These are phyloP conservation scores for Gadus macrocephalus DNA, from an alignment of 2,113 vertebrate species.

Conservation along the genomic window DNA sequence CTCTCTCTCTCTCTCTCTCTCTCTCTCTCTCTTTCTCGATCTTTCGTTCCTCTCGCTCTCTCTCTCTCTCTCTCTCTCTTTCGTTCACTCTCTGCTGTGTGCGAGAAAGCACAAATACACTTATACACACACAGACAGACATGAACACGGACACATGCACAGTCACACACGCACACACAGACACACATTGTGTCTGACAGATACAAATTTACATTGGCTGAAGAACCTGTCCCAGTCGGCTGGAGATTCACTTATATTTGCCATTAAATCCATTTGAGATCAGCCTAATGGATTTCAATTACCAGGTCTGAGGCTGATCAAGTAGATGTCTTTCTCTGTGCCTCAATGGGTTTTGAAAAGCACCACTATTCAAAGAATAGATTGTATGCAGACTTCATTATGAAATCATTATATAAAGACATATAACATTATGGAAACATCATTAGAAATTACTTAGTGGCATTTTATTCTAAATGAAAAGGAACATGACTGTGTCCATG, in stretches of 20 bases:
- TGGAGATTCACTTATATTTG: slow-evolving; percentile 88
- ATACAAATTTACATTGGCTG: slow-evolving; percentile 86
- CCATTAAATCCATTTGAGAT: slow-evolving; percentile 84
- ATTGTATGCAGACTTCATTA: slow-evolving; percentile 63
- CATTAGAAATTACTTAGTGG: slow-evolving; percentile 17
- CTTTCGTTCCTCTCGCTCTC: slow-evolving; percentile 1
- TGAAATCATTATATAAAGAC: slow-evolving; percentile 51
- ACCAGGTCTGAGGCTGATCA: slow-evolving; percentile 77
- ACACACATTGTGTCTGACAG: slow-evolving; percentile 63
- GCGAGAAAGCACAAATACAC: slow-evolving; percentile 11
- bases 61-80: slow-evolving; percentile 11
- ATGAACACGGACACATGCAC: slow-evolving; percentile 19
- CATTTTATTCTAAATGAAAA: slow-evolving; percentile 9
- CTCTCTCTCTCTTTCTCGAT: slow-evolving; percentile 21
- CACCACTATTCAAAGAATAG: slow-evolving; percentile 50
- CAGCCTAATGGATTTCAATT: slow-evolving; percentile 81
- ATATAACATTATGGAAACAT: slow-evolving; percentile 29
- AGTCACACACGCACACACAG: slow-evolving; percentile 23
- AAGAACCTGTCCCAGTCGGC: slow-evolving; percentile 74
- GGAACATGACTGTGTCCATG: slow-evolving; percentile 24
- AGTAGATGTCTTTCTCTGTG: slow-evolving; percentile 47
- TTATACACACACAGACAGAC: slow-evolving; percentile 14
- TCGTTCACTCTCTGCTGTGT: background rate
- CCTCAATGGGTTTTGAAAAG: slow-evolving; percentile 48
- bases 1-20: slow-evolving; percentile 53